Evolutionary conservation across 1,140 invertebrate species (phyloP).

Genomic region (Pachyrhynchus sulphureomaculatus): DNA sequence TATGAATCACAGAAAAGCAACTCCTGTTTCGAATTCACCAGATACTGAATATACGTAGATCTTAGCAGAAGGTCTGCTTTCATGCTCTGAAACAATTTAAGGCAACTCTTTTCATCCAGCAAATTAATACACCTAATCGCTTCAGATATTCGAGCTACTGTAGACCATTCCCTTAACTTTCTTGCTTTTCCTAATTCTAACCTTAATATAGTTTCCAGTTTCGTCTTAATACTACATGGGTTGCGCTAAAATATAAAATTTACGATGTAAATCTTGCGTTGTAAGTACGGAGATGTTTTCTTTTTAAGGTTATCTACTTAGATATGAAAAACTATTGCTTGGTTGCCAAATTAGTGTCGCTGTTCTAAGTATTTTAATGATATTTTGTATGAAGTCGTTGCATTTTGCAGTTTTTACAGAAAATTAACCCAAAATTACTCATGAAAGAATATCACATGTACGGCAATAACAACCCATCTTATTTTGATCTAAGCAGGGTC

Average conservation of each 20-base stretch:
- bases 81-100: constrained; percentile 76
- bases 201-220: constrained; percentile 71
- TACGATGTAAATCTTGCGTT: too few relatives aligned
- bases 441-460: too few relatives aligned
- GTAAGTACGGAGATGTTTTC: too few relatives aligned
- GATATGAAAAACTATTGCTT: too few relatives aligned
- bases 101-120: constrained; percentile 72
- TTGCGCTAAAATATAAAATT: constrained; percentile 34
- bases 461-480: too few relatives aligned
- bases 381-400: too few relatives aligned
- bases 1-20: constrained; percentile 78
- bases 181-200: constrained; percentile 86
- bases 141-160: constrained; percentile 80
- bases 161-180: constrained; percentile 77
- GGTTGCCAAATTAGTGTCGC: too few relatives aligned
- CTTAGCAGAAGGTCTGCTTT: constrained; percentile 78
- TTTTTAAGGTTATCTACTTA: too few relatives aligned
- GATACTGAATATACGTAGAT: constrained; percentile 81
- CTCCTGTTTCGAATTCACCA: constrained; percentile 80
- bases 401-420: too few relatives aligned
- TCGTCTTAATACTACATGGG: constrained; percentile 54
- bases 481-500: too few relatives aligned
- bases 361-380: too few relatives aligned
- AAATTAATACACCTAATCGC: constrained; percentile 78
- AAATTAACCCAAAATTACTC: too few relatives aligned